Evolutionary conservation across 1,140 invertebrate genomes (phyloP), one percentile per base, ranked within the genome.

Genomic region (Drosophila nigromelanica): DNA sequence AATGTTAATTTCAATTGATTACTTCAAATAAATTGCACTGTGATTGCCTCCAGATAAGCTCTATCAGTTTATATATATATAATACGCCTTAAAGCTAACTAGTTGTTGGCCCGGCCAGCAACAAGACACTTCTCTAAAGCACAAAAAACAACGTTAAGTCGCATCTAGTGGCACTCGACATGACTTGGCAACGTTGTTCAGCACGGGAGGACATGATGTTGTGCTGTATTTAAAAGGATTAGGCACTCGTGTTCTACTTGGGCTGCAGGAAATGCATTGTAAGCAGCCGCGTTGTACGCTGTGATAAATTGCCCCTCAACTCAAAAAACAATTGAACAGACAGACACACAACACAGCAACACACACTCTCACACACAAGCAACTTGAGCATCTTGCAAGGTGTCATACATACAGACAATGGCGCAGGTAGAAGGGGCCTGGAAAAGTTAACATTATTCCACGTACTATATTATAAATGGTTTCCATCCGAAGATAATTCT

Each of bases 1-100:
- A 87, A 87, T 87, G 82, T 82, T 82, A 75, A 82, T 82, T 87
- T 78, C 78, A 66, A 86, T 82, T 82, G 83, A 81, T 80, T 80
- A 69, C 55, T 55, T 55, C 71, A 51, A 80, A 76, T 80, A 66
- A 24, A 33, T 50, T 30, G 35, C 42, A 55, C 33, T 30, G 52
- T 56, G 61, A 64, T 58, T 50, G 30, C 50, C 5, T 5, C 30
- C 10, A 51, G 27, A 48, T 14, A 15, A 51, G n/a, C 18, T 39
- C 6, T 14, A 30, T 3, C 7, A 1, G 1, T 18, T 18, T 18
- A 1, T 18, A 1, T 18, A 18, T 18, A 18, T 33, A 14, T 40
- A 24, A 27, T 27, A 27, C 27, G 27, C 35, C n/a, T 42, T 18
- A 33, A 52, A 35, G 50, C 4, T 5, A n/a, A 15, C 14, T 43